A percentile compares a stretch with the other conserved stretches of the same genome.
phyloP scores from a whole-genome alignment of 1,140 invertebrate species.

The Saccostrea glomerata region DNA sequence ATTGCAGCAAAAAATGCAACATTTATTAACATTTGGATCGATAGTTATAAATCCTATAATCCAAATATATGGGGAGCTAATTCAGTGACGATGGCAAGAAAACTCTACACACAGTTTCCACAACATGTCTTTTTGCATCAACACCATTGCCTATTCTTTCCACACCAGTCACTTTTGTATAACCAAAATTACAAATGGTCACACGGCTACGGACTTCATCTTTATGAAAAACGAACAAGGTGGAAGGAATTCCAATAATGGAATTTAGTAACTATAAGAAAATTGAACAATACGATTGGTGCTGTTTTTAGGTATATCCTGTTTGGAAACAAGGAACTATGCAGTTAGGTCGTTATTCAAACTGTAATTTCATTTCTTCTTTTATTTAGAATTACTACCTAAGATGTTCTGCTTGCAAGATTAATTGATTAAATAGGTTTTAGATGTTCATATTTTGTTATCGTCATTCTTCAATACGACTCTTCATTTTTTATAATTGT shows the following conservation, averaged over 20 bases:
- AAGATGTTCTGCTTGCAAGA: too few species aligned
- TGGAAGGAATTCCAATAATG: neutral
- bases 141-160: neutral
- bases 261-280: too few species aligned
- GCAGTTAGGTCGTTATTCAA: neutral
- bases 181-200: neutral
- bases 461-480: too few species aligned
- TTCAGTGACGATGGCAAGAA: neutral
- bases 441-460: too few species aligned
- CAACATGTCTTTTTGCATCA: neutral
- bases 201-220: neutral
- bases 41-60: neutral
- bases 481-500: too few species aligned
- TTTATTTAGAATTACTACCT: too few species aligned
- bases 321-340: neutral
- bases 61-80: neutral
- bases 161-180: neutral
- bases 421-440: too few species aligned
- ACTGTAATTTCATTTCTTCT: too few species aligned
- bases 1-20: neutral
- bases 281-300: too few species aligned
- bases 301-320: neutral
- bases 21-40: conserved; percentile 13
- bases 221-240: neutral
- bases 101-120: neutral